These are phyloP conservation scores for Chionoecetes opilio DNA, from an alignment of 1,140 invertebrate genomes.

Conservation along the genomic window DNA sequence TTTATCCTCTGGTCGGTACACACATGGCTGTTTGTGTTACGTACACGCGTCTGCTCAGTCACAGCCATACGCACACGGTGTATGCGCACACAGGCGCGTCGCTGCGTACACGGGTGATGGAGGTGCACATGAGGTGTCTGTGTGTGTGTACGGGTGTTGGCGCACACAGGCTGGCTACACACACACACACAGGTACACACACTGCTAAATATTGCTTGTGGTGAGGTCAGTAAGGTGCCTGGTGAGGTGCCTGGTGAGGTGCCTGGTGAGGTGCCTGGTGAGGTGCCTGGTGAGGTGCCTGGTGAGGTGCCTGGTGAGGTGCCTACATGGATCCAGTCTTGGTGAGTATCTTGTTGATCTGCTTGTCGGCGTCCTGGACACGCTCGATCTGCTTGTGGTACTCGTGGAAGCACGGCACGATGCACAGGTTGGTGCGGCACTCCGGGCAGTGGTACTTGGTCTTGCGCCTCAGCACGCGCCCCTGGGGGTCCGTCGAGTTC, in stretches of 20 bases:
- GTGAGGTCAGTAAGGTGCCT: background rate
- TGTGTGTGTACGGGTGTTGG: no score
- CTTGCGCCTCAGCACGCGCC: constrained; percentile 91
- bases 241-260: background rate
- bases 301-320: background rate
- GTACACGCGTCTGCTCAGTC: background rate
- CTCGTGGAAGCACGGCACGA: constrained; percentile 83
- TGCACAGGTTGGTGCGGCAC: constrained; percentile 93
- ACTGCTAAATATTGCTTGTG: background rate
- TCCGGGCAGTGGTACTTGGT: constrained; percentile 95
- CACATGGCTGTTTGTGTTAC: background rate
- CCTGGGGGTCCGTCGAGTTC: constrained; percentile 92
- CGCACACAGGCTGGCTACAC: background rate
- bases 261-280: background rate
- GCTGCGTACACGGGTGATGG: background rate
- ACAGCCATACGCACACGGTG: background rate
- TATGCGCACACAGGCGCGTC: background rate
- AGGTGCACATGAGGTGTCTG: background rate
- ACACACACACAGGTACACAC: background rate
- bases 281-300: background rate
- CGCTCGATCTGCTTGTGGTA: constrained; percentile 81
- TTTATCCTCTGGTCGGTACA: background rate
- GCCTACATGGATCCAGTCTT: constrained; percentile 78
- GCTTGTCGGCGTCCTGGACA: constrained; percentile 78
- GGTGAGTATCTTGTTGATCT: constrained; percentile 80